Conservation (phyloP, 2,113 vertebrate species). For the Psettodes erumei region DNA sequence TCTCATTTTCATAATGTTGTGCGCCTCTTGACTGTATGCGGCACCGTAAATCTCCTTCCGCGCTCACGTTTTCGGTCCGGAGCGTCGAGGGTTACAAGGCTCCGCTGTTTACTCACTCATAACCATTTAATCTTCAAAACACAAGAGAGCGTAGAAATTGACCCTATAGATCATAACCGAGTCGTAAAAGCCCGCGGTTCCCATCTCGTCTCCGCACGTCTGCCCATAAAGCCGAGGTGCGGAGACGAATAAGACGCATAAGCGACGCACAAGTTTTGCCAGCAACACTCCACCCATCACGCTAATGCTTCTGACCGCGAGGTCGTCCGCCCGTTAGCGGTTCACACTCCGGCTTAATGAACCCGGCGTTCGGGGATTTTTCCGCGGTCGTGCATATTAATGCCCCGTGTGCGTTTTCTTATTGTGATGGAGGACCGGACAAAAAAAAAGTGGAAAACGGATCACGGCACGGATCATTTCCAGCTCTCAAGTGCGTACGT, state of each 20-base stretch:
- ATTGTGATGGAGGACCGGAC: not conserved
- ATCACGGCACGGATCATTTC: too few relatives aligned
- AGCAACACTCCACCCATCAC: conserved; percentile 16
- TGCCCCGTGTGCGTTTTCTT: not conserved
- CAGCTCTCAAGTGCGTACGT: conserved; percentile 18
- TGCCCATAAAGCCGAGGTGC: not conserved
- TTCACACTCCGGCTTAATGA: conserved; percentile 48
- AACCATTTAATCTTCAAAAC: not conserved
- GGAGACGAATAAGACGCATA: conserved; percentile 2
- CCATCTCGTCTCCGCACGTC: not conserved
- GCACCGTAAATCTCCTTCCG: not conserved
- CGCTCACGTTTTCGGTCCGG: not conserved
- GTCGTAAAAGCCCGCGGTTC: not conserved
- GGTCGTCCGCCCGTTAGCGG: conserved; percentile 56
- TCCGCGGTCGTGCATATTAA: conserved; percentile 26
- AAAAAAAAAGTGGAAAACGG: not conserved
- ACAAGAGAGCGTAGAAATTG: not conserved
- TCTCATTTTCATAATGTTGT: not conserved
- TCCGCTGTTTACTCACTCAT: not conserved
- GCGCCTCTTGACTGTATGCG: not conserved
- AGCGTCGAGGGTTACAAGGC: not conserved
- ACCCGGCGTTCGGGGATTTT: conserved; percentile 18
- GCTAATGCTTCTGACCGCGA: conserved; percentile 32
- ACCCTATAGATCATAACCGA: not conserved
- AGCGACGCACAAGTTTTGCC: conserved; percentile 30